Conservation (phyloP, 2,113 vertebrate species). For the Smithornis capensis region DNA sequence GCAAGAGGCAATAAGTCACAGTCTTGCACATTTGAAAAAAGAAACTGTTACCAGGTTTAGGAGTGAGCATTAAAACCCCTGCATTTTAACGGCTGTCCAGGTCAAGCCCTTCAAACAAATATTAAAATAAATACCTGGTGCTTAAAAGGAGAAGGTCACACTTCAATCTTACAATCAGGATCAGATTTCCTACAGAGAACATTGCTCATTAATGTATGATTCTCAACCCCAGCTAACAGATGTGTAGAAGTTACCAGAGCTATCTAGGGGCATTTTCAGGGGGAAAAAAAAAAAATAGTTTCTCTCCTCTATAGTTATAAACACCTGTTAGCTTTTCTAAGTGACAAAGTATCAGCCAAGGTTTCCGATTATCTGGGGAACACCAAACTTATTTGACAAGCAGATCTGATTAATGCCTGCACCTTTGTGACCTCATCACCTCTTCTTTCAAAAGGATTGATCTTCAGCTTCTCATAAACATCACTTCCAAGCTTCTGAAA, state of each 20-base stretch:
- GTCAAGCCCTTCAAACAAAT: not conserved
- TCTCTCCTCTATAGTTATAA: not conserved
- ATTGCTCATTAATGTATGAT: not conserved
- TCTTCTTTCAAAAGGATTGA: not conserved
- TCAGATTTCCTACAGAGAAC: not conserved
- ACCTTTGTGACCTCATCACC: not conserved
- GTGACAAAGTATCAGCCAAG: not conserved
- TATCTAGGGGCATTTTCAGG: not conserved
- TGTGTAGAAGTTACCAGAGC: not conserved
- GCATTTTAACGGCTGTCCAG: not conserved
- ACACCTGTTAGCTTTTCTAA: not conserved
- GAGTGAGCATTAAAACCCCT: not conserved
- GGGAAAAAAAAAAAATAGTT: not conserved
- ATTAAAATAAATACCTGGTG: not conserved
- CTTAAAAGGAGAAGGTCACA: not conserved
- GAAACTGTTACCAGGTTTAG: not conserved
- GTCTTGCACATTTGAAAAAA: not conserved
- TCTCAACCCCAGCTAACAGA: not conserved
- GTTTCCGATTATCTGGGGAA: not conserved
- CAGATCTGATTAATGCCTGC: not conserved
- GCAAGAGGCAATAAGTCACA: not conserved
- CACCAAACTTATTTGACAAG: not conserved
- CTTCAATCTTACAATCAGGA: not conserved
- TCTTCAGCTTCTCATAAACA: not conserved
- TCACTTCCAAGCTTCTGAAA: not conserved